These are phyloP conservation scores for Poeciliopsis infans DNA, from an alignment of 2,797 vertebrate species.

Conservation along the genomic window DNA sequence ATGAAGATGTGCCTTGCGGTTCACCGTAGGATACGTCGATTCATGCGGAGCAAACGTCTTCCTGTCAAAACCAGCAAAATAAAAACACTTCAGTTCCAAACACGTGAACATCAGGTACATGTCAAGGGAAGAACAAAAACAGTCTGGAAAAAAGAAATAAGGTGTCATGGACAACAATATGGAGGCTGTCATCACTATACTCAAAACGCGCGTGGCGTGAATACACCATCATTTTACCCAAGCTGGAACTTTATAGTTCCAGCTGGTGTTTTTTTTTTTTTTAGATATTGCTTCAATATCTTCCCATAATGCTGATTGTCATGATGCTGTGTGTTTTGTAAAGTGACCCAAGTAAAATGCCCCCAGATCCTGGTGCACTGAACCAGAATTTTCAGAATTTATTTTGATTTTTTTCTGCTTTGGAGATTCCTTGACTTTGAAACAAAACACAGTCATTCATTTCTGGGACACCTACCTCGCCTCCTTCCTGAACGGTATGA, in stretches of 20 bases:
- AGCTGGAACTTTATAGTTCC: too few species aligned
- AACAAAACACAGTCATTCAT: not conserved
- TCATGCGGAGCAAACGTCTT: conserved; percentile 26
- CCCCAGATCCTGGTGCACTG: not conserved
- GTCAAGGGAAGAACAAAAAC: not conserved
- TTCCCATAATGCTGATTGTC: not conserved
- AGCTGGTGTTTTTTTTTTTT: too few species aligned
- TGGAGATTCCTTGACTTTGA: not conserved
- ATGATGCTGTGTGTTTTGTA: not conserved
- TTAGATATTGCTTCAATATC: not conserved
- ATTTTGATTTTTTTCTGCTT: not conserved
- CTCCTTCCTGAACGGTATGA: not conserved
- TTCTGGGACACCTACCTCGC: not conserved
- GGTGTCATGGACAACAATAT: not conserved
- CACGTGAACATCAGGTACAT: not conserved
- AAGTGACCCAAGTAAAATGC: not conserved
- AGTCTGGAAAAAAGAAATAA: not conserved
- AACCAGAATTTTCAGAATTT: not conserved
- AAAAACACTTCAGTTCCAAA: not conserved
- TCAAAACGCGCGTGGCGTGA: too few species aligned
- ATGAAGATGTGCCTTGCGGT: conserved; percentile 2
- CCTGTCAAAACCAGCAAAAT: not conserved
- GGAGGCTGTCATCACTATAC: not conserved
- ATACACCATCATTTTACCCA: too few species aligned
- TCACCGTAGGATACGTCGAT: conserved; percentile 5